phyloP scores from a whole-genome alignment of 2,113 vertebrate genomes.

The Dinomys branickii region DNA sequence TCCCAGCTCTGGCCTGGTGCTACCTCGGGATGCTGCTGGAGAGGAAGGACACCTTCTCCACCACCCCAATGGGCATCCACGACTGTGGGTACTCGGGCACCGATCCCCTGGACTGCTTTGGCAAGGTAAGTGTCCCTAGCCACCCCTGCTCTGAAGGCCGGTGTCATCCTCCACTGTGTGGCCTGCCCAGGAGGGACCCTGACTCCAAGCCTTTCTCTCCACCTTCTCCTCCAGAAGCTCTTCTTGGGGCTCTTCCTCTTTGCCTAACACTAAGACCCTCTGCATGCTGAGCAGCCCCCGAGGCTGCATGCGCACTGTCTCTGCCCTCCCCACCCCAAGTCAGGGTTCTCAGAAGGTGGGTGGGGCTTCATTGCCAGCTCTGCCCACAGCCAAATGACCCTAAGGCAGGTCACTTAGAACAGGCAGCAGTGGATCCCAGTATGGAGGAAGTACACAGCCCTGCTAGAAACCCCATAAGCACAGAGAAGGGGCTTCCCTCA shows the following conservation, averaged over 20 bases:
- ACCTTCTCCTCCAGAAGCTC: background rate
- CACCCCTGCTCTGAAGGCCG: background rate
- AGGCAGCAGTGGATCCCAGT: background rate
- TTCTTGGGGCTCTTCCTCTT: background rate
- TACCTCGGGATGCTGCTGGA: constrained; percentile 91
- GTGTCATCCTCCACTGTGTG: background rate
- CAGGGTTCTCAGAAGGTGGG: background rate
- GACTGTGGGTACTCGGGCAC: constrained; percentile 90
- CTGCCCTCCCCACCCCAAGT: background rate
- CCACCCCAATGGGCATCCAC: constrained; percentile 87
- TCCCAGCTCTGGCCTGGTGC: constrained; percentile 90
- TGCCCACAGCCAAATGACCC: background rate
- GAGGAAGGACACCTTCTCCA: constrained; percentile 87
- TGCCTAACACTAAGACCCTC: background rate
- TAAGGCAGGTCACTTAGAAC: background rate
- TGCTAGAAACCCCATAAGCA: background rate
- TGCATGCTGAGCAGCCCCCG: rapidly evolving
- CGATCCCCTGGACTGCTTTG: constrained; percentile 88
- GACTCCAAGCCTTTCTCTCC: background rate
- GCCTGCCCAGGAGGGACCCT: background rate
- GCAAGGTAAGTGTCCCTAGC: constrained; percentile 83
- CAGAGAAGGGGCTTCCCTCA: background rate
- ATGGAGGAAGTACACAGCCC: rapidly evolving
- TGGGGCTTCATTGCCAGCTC: background rate
- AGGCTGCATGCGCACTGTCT: background rate